Percentiles rank a stretch among this genome's conserved stretches.
Conservation (phyloP, 2,888 invertebrate genomes). For the Phyllotreta striolata region DNA sequence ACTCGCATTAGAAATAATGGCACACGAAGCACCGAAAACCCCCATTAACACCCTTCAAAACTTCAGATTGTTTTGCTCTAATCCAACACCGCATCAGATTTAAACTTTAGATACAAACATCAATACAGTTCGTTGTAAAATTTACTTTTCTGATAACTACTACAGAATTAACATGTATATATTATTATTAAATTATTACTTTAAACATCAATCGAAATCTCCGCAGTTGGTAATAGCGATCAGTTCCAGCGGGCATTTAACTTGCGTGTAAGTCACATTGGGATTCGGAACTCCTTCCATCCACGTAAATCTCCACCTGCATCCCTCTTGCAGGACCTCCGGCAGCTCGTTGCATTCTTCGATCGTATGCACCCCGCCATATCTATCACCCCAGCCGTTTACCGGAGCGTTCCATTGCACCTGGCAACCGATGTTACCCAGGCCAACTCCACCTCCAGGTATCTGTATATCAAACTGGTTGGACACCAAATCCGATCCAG, state of each 20-base stretch:
- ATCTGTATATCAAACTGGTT: constrained; percentile 46
- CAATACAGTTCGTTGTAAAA: too few relatives aligned
- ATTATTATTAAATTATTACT: too few relatives aligned
- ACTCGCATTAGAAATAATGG: too few relatives aligned
- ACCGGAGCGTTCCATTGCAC: constrained; percentile 41
- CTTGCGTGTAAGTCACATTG: constrained; percentile 37
- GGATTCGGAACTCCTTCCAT: constrained; percentile 42
- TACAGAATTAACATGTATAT: too few relatives aligned
- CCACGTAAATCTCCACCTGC: constrained; percentile 40
- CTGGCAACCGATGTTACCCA: constrained; percentile 37
- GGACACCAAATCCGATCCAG: constrained; percentile 38
- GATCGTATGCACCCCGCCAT: constrained; percentile 39
- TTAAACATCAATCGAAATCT: constrained; percentile 15
- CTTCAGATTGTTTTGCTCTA: too few relatives aligned
- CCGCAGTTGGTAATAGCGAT: constrained; percentile 31
- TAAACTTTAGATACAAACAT: too few relatives aligned
- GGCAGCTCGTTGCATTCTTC: constrained; percentile 39
- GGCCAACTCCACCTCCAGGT: constrained; percentile 46
- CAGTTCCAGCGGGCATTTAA: constrained; percentile 40
- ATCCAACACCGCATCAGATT: too few relatives aligned
- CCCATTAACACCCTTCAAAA: too few relatives aligned
- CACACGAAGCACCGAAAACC: too few relatives aligned
- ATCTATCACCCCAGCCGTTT: constrained; percentile 42
- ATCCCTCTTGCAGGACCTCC: constrained; percentile 36
- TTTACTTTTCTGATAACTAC: too few relatives aligned